A percentile compares a stretch with the other conserved stretches of the same genome.
These are phyloP conservation scores for Lonchura striata DNA, from an alignment of 2,113 vertebrate genomes.

Conservation along the genomic window DNA sequence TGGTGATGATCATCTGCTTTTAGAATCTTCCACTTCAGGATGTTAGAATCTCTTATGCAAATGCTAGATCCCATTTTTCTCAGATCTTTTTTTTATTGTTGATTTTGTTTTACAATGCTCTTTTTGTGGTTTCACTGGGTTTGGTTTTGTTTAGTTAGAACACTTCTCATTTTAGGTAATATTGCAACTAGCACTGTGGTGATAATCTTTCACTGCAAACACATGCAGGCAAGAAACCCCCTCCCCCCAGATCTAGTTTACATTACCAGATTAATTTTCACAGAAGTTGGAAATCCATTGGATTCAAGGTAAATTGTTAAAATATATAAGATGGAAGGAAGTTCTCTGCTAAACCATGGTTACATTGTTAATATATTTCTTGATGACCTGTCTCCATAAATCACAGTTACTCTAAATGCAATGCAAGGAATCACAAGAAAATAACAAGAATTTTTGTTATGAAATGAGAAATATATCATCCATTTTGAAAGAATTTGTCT, in stretches of 20 bases:
- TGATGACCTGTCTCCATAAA: not conserved
- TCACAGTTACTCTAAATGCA: not conserved
- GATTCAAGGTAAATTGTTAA: not conserved
- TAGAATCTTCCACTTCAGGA: not conserved
- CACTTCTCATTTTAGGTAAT: not conserved
- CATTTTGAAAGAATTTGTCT: not conserved
- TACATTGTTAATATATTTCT: not conserved
- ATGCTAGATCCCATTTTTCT: not conserved
- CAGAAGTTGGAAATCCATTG: fast-evolving
- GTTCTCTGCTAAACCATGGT: not conserved
- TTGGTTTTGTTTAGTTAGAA: not conserved
- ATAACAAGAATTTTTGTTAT: not conserved
- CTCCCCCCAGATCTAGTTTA: not conserved
- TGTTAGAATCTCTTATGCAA: not conserved
- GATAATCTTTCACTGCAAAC: not conserved
- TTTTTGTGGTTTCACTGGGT: not conserved
- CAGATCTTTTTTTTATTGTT: not conserved
- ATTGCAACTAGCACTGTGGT: not conserved
- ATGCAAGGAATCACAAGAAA: not conserved
- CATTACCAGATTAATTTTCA: not conserved
- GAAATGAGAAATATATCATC: not conserved
- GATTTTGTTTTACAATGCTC: not conserved
- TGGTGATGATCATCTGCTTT: not conserved
- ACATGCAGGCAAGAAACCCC: not conserved
- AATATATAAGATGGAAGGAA: not conserved